Percentiles rank a stretch among this genome's conserved stretches.
Conservation (phyloP, 2,797 vertebrate species). For the Stomatorhinus walkeri region DNA sequence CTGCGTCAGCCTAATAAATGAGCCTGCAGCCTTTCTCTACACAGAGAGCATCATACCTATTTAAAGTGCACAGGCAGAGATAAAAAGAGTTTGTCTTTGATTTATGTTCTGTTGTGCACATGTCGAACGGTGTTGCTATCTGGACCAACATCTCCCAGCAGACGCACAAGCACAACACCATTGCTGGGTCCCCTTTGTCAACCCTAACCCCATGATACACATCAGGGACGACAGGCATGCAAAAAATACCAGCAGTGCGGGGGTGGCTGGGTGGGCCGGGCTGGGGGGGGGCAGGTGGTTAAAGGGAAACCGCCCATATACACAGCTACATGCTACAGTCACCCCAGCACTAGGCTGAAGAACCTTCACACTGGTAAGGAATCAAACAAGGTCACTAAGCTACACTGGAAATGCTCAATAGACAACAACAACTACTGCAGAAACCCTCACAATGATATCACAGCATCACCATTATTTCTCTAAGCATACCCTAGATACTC, state of each 20-base stretch:
- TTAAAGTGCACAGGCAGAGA: slow-evolving; percentile 21
- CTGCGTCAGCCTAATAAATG: slow-evolving; percentile 48
- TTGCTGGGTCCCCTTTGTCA: slow-evolving; percentile 54
- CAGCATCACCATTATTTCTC: not conserved
- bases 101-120: slow-evolving; percentile 68
- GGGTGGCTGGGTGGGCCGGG: too few relatives aligned
- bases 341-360: not conserved
- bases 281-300: slow-evolving; percentile 23
- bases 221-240: slow-evolving; percentile 56
- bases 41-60: slow-evolving; percentile 17
- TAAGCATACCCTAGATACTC: not conserved
- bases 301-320: not conserved
- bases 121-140: slow-evolving; percentile 60
- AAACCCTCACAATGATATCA: not conserved
- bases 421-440: not conserved
- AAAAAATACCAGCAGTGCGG: slow-evolving; percentile 30
- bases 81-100: slow-evolving; percentile 52
- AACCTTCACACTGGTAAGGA: not conserved
- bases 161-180: slow-evolving; percentile 59
- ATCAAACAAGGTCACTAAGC: not conserved
- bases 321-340: not conserved
- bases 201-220: slow-evolving; percentile 60
- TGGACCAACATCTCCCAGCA: slow-evolving; percentile 62
- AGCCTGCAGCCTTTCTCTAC: slow-evolving; percentile 38
- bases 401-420: not conserved